Conservation (phyloP, 2,797 vertebrate species). For the Pteronotus mesoamericanus region DNA sequence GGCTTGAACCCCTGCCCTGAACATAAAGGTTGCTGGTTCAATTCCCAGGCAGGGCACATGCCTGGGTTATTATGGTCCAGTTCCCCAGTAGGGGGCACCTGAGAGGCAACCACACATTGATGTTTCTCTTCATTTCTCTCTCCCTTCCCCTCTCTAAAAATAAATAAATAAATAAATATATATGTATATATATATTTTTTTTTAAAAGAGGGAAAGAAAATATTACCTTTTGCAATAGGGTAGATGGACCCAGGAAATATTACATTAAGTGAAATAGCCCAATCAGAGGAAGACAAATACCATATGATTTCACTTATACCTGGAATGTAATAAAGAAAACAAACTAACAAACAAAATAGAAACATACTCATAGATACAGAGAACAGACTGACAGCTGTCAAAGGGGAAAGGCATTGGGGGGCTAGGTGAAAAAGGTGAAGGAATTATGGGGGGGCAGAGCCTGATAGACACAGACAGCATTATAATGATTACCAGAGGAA, state of each 20-base stretch:
- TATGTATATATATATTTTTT: no score
- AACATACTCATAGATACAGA: neutral
- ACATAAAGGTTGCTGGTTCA: no score
- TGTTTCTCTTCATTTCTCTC: no score
- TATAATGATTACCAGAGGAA: neutral
- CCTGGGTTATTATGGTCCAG: no score
- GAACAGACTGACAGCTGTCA: neutral
- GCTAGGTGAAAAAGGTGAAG: neutral
- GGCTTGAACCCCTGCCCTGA: no score
- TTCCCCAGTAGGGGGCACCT: no score
- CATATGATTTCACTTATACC: neutral
- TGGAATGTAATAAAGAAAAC: neutral
- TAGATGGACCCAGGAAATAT: neutral
- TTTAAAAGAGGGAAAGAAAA: no score
- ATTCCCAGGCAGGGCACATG: no score
- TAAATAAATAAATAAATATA: no score
- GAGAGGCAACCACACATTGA: no score
- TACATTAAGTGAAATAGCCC: neutral
- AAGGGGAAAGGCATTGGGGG: neutral
- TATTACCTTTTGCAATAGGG: neutral
- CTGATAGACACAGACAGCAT: neutral
- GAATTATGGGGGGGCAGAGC: neutral
- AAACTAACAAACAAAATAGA: neutral
- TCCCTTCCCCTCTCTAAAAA: no score
- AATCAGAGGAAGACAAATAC: neutral